Evolutionary conservation across 2,113 vertebrate genomes (phyloP).

Genomic region (Sturnus vulgaris): DNA sequence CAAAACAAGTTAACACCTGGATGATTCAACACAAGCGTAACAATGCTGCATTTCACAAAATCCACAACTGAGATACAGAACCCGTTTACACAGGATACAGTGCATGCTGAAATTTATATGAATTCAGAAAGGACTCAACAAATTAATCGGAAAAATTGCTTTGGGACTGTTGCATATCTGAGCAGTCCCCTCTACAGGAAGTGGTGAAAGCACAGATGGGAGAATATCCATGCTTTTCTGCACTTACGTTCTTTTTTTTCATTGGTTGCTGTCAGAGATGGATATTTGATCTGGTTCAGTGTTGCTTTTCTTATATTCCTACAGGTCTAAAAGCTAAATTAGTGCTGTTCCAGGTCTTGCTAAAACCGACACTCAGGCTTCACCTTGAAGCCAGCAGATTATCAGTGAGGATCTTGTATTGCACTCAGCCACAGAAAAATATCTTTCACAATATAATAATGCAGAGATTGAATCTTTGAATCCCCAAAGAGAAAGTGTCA

Average conservation of each 20-base stretch:
- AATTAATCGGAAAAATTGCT: background rate
- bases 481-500: background rate
- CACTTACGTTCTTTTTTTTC: background rate
- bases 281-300: background rate
- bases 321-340: background rate
- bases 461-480: background rate
- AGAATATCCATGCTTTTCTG: background rate
- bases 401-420: background rate
- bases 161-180: background rate
- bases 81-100: background rate
- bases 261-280: background rate
- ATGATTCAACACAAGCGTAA: background rate
- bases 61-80: background rate
- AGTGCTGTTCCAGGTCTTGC: background rate
- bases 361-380: background rate
- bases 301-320: background rate
- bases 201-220: background rate
- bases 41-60: background rate
- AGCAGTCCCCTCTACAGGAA: background rate
- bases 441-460: background rate
- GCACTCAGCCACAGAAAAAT: background rate
- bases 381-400: background rate
- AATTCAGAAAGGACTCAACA: background rate
- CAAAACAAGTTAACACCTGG: background rate
- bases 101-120: background rate